A percentile compares a stretch with the other conserved stretches of the same genome.
Conservation (phyloP, 2,888 invertebrate species). For the Leptarthrus brevirostris region DNA sequence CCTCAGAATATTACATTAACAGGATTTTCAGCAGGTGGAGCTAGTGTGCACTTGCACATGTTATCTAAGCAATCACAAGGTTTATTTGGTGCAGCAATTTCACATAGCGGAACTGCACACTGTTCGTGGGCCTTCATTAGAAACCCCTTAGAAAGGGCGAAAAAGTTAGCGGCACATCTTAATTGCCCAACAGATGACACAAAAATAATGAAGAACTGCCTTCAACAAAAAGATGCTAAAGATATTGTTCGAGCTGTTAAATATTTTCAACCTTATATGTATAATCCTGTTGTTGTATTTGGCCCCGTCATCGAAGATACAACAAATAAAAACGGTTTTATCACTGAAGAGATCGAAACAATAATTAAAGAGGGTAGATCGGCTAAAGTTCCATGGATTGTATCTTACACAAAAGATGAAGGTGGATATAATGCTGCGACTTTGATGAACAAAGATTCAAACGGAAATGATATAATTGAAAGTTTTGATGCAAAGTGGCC, state of each 20-base stretch:
- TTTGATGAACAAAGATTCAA: constrained; percentile 62
- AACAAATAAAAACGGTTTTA: constrained; percentile 70
- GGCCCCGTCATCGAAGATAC: constrained; percentile 76
- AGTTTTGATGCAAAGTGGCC: constrained; percentile 72
- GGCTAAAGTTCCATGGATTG: constrained; percentile 77
- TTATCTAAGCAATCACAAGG: constrained; percentile 72
- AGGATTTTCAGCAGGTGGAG: constrained; percentile 81
- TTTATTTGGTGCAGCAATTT: constrained; percentile 59
- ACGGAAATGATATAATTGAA: constrained; percentile 65
- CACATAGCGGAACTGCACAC: constrained; percentile 77
- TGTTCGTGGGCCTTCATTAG: constrained; percentile 70
- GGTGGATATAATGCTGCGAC: constrained; percentile 76
- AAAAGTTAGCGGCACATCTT: constrained; percentile 71
- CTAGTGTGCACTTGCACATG: constrained; percentile 79
- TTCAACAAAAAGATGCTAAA: constrained; percentile 72
- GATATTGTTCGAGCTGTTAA: constrained; percentile 70
- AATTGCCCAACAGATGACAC: constrained; percentile 73
- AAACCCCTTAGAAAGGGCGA: constrained; percentile 72
- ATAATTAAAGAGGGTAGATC: constrained; percentile 72
- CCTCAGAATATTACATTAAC: constrained; percentile 75
- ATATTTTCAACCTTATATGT: constrained; percentile 68
- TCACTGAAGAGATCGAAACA: constrained; percentile 74
- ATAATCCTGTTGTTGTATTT: constrained; percentile 79
- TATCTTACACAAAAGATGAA: constrained; percentile 77
- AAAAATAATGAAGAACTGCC: constrained; percentile 73